These are phyloP conservation scores for Drosophila varians DNA, from an alignment of 1,140 invertebrate genomes.

Conservation along the genomic window DNA sequence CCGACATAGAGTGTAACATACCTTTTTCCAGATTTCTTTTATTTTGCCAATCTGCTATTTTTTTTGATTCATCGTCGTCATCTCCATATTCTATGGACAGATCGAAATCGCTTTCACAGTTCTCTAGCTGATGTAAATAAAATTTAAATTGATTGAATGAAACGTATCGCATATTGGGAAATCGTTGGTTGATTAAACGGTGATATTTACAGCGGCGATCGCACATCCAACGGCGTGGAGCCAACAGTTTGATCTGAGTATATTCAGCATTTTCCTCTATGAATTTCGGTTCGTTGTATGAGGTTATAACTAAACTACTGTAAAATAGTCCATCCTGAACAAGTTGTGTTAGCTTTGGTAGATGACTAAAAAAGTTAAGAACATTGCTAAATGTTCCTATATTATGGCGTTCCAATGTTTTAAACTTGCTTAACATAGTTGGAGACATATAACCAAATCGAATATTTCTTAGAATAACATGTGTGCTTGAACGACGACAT, in stretches of 20 bases:
- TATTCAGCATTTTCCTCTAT: not conserved
- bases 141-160: constrained; percentile 9
- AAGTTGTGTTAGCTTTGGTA: not conserved
- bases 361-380: constrained; percentile 1
- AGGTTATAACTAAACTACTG: constrained; percentile 27
- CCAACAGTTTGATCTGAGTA: not conserved
- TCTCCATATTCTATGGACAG: not conserved
- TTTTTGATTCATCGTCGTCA: not conserved
- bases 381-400: constrained; percentile 5
- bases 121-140: not conserved
- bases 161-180: constrained; percentile 44
- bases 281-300: not conserved
- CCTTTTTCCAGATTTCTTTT: not conserved
- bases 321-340: constrained; percentile 41
- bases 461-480: constrained; percentile 8
- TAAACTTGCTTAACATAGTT: constrained; percentile 24
- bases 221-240: constrained; percentile 24
- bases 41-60: not conserved
- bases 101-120: not conserved
- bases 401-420: not conserved
- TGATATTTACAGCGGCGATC: constrained; percentile 37
- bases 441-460: constrained; percentile 36
- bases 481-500: not conserved
- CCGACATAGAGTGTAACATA: not conserved
- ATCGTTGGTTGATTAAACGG: not conserved